Percentiles rank a stretch among this genome's conserved stretches.
These are phyloP conservation scores for Pseudococcus jackbeardsleyi DNA, from an alignment of 2,888 invertebrate species.

Conservation along the genomic window DNA sequence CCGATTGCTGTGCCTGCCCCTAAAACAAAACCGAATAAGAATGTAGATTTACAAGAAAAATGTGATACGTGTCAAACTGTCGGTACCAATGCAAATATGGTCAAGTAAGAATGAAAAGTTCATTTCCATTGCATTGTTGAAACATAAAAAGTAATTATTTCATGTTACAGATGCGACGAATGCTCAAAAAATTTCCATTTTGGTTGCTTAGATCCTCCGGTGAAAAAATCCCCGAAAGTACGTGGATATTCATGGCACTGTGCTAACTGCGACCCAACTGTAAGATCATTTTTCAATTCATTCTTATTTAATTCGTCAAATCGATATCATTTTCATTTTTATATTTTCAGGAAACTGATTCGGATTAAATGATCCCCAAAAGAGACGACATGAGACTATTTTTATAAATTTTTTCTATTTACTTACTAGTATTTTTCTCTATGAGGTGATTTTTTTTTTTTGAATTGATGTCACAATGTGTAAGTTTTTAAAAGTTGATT, in stretches of 20 bases:
- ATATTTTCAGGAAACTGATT: conserved; percentile 57
- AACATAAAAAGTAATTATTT: background rate
- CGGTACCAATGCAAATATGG: conserved; percentile 71
- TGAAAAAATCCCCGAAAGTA: conserved; percentile 93
- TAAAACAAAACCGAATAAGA: background rate
- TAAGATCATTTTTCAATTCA: conserved; percentile 70
- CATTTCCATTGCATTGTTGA: background rate
- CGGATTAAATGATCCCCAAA: background rate
- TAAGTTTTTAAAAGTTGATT: background rate
- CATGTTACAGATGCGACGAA: conserved; percentile 83
- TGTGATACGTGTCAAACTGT: conserved; percentile 66
- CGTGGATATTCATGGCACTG: conserved; percentile 97
- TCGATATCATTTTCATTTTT: background rate
- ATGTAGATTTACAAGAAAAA: conserved; percentile 50
- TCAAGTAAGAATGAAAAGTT: conserved; percentile 73
- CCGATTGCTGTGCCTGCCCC: background rate
- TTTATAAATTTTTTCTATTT: background rate
- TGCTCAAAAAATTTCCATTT: conserved; percentile 93
- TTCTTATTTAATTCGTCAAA: background rate
- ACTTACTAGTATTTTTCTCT: background rate
- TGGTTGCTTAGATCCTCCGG: conserved; percentile 91
- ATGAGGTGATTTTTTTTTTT: background rate
- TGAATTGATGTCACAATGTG: background rate
- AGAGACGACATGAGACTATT: background rate
- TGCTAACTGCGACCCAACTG: conserved; percentile 94